A percentile compares a stretch with the other conserved stretches of the same genome.
phyloP scores from a whole-genome alignment of 1,140 invertebrate species.

The Odontomachus brunneus region DNA sequence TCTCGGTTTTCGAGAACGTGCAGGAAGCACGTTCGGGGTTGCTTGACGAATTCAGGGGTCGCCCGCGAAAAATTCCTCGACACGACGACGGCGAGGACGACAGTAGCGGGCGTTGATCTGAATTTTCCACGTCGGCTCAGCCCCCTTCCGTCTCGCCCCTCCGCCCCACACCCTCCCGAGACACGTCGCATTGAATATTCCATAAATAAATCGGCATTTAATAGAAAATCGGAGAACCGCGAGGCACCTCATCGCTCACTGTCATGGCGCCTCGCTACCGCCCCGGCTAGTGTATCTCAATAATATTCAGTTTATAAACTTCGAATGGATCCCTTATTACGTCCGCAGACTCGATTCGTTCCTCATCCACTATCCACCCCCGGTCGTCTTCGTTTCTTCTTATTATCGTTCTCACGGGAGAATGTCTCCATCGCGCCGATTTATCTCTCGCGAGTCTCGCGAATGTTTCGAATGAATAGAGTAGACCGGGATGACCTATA shows the following conservation, averaged over 20 bases:
- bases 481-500: too few relatives aligned
- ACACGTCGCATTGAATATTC: constrained; percentile 81
- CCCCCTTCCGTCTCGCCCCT: constrained; percentile 35
- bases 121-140: constrained; percentile 73
- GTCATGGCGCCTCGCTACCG: constrained; percentile 71
- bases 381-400: not conserved
- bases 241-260: constrained; percentile 82
- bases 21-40: not conserved
- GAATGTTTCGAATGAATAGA: constrained; percentile 21
- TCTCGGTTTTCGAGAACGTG: too few relatives aligned
- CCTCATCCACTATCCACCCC: not conserved
- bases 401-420: constrained; percentile 19
- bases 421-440: constrained; percentile 16
- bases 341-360: constrained; percentile 40
- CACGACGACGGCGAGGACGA: constrained; percentile 4
- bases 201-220: constrained; percentile 84
- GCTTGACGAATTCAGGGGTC: constrained; percentile 47
- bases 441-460: constrained; percentile 23
- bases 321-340: constrained; percentile 77
- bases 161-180: constrained; percentile 16
- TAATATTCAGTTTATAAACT: constrained; percentile 85
- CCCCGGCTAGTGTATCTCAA: constrained; percentile 77
- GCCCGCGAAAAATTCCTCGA: constrained; percentile 48
- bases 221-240: constrained; percentile 81
- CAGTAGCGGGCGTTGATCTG: constrained; percentile 68